These are phyloP conservation scores for Zaprionus lineosus DNA, from an alignment of 2,888 invertebrate genomes.

Conservation along the genomic window DNA sequence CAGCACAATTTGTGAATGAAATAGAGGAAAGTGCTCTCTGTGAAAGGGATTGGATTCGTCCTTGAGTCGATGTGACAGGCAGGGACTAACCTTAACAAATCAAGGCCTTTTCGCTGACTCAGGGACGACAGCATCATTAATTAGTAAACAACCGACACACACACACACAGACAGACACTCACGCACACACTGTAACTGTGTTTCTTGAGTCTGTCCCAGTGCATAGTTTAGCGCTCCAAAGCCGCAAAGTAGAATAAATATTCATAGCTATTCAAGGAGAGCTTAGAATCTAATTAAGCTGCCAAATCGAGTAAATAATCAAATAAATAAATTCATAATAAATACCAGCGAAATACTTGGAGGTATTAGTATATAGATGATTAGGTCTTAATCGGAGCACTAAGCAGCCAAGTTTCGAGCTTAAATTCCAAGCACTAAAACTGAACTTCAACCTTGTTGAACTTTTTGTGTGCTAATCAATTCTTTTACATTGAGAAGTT, in stretches of 20 bases:
- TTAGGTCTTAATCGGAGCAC: too few relatives aligned
- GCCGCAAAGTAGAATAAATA: conserved; percentile 2
- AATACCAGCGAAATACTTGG: too few relatives aligned
- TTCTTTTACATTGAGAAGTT: neutral
- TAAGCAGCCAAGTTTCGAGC: too few relatives aligned
- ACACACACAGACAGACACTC: conserved; percentile 5
- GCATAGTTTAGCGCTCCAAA: conserved; percentile 13
- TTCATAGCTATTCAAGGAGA: conserved; percentile 15
- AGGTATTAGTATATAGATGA: too few relatives aligned
- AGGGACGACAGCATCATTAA: conserved; percentile 61
- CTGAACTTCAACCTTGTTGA: too few relatives aligned
- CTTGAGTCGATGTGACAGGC: conserved; percentile 37
- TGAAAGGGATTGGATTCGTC: conserved; percentile 17
- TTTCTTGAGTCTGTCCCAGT: neutral
- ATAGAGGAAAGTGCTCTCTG: conserved; percentile 43
- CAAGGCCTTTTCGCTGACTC: conserved; percentile 41
- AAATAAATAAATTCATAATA: too few relatives aligned
- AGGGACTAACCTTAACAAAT: conserved; percentile 9
- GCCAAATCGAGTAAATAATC: too few relatives aligned
- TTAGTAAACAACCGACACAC: conserved; percentile 36
- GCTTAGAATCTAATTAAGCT: neutral
- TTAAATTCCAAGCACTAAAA: too few relatives aligned
- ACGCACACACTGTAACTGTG: neutral
- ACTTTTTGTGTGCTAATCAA: too few relatives aligned
- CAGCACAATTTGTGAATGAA: conserved; percentile 16